Evolutionary conservation across 30 jellyfish, hydroid and myxozoan genomes (phyloP).

Genomic region (Aurelia sp.): DNA sequence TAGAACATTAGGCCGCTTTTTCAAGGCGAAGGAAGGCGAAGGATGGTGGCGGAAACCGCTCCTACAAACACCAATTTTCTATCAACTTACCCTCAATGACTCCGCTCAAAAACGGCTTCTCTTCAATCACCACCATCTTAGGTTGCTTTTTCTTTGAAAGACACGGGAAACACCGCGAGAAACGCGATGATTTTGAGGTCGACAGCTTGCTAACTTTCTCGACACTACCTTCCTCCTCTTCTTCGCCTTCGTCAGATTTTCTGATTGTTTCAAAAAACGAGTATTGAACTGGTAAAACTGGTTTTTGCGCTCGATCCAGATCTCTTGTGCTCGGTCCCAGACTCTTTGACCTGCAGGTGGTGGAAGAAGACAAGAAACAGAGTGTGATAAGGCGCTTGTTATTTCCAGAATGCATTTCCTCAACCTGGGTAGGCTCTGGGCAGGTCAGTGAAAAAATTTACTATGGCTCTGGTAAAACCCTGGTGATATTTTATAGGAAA

Average conservation of each 20-base stretch:
- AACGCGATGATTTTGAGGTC: constrained; percentile 1
- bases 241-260: neutral
- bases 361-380: too few species aligned
- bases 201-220: constrained; percentile 36
- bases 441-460: too few species aligned
- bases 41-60: constrained; percentile 23
- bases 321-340: constrained; percentile 1
- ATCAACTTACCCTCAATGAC: constrained; percentile 91
- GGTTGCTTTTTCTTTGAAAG: constrained; percentile 1
- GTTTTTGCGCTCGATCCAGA: constrained; percentile 71
- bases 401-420: too few species aligned
- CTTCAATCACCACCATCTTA: constrained; percentile 91
- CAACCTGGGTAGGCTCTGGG: too few species aligned
- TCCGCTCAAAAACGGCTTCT: constrained; percentile 85
- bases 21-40: neutral
- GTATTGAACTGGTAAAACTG: constrained; percentile 29
- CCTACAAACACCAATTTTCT: neutral
- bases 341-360: too few species aligned
- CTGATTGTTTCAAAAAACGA: neutral
- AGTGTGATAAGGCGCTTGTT: too few species aligned
- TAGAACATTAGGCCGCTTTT: constrained; percentile 22
- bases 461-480: too few species aligned
- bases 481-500: too few species aligned
- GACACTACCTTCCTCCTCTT: neutral
- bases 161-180: constrained; percentile 78